These are phyloP conservation scores for Parnassius smintheus DNA, from an alignment of 2,888 invertebrate genomes.

Conservation along the genomic window DNA sequence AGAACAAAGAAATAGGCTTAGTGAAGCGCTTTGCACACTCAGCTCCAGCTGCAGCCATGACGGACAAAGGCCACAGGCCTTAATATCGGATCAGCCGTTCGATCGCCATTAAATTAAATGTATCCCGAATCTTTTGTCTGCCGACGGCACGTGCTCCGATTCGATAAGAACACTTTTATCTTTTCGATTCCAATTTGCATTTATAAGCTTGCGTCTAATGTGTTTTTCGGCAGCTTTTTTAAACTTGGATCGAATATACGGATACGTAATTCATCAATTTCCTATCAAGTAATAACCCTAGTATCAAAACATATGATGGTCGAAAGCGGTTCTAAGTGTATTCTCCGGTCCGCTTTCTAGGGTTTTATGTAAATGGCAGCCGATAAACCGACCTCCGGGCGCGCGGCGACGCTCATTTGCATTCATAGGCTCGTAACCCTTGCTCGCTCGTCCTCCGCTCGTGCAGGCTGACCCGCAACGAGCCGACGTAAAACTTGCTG, in stretches of 20 bases:
- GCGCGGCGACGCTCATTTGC: constrained; percentile 74
- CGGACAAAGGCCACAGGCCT: constrained; percentile 41
- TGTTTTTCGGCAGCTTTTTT: constrained; percentile 23
- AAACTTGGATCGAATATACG: constrained; percentile 4
- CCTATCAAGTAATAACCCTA: constrained; percentile 48
- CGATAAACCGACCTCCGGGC: constrained; percentile 72
- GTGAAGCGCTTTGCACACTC: constrained; percentile 29
- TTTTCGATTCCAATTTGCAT: constrained; percentile 12
- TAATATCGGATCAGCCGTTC: constrained; percentile 30
- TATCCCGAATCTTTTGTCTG: constrained; percentile 36
- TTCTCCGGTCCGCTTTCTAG: constrained; percentile 58
- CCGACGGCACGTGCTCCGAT: constrained; percentile 30
- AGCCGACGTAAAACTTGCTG: constrained; percentile 68
- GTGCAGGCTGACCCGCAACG: constrained; percentile 58
- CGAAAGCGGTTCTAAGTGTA: constrained; percentile 58
- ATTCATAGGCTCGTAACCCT: constrained; percentile 81
- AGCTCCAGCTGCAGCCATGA: constrained; percentile 32
- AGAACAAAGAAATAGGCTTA: constrained; percentile 28
- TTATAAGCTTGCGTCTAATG: background rate
- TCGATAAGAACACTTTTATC: constrained; percentile 10
- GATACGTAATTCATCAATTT: constrained; percentile 34
- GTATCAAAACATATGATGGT: constrained; percentile 47
- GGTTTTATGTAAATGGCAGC: constrained; percentile 74
- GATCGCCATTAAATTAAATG: constrained; percentile 42
- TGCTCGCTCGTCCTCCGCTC: constrained; percentile 60